Conservation (phyloP, 2,797 vertebrate genomes). For the Melanotaenia nigrans region DNA sequence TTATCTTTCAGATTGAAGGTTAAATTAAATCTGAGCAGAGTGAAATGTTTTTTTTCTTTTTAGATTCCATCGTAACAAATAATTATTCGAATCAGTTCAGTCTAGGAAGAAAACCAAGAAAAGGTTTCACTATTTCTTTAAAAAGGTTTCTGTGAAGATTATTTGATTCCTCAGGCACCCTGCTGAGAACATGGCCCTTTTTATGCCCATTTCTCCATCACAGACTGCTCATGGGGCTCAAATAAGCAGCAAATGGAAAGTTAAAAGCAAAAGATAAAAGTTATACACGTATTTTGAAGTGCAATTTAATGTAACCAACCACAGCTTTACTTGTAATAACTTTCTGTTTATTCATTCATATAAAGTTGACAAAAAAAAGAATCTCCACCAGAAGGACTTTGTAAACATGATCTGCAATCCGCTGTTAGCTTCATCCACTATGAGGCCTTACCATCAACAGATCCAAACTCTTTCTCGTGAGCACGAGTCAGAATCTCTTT, state of each 20-base stretch:
- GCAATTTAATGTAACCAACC: conserved; percentile 11
- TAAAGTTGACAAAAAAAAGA: neutral
- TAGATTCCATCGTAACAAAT: conserved; percentile 10
- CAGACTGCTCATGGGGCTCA: conserved; percentile 58
- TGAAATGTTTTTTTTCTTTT: conserved; percentile 12
- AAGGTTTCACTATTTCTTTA: conserved; percentile 52
- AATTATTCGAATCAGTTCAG: conserved; percentile 41
- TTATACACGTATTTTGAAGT: neutral
- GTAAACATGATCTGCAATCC: neutral
- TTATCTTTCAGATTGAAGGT: conserved; percentile 19
- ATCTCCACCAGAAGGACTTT: neutral
- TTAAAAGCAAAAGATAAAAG: conserved; percentile 18
- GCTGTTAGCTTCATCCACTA: neutral
- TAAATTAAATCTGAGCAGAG: neutral
- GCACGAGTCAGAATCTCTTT: conserved; percentile 98
- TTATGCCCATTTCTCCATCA: conserved; percentile 61
- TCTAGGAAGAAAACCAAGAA: conserved; percentile 37
- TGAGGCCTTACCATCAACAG: conserved; percentile 91
- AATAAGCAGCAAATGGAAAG: conserved; percentile 38
- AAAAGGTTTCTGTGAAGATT: conserved; percentile 35
- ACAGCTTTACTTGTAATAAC: neutral
- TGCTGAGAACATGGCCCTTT: conserved; percentile 63
- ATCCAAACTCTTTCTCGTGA: conserved; percentile 98
- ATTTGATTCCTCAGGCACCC: conserved; percentile 29
- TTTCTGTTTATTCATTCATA: conserved; percentile 2